Evolutionary conservation across 1,140 invertebrate species (phyloP).

Genomic region (Heliconius nattereri): DNA sequence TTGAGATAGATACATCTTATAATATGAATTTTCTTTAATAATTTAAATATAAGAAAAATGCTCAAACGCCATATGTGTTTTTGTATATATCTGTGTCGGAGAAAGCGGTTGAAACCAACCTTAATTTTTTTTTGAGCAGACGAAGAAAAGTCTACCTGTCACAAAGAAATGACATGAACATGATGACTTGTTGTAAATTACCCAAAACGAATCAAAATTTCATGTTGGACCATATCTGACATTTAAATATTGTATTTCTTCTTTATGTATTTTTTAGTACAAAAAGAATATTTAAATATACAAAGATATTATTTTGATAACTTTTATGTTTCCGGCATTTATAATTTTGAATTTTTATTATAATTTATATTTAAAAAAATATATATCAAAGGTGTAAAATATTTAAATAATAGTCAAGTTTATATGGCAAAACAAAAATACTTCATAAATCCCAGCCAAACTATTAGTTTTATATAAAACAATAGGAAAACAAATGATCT

Average conservation of each 20-base stretch:
- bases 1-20: too few species aligned
- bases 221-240: neutral
- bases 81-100: constrained; percentile 9
- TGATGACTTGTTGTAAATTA: constrained; percentile 13
- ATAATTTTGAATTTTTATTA: too few species aligned
- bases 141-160: constrained; percentile 5
- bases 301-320: too few species aligned
- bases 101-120: neutral
- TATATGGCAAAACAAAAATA: too few species aligned
- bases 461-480: constrained; percentile 22
- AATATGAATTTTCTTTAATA: too few species aligned
- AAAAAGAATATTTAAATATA: too few species aligned
- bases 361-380: too few species aligned
- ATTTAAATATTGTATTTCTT: neutral
- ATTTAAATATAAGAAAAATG: too few species aligned
- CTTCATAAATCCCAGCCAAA: neutral
- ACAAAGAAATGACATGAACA: constrained; percentile 1
- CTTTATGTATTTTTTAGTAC: too few species aligned
- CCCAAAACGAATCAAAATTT: constrained; percentile 13
- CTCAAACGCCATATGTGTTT: neutral
- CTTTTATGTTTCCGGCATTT: too few species aligned
- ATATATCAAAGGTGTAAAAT: too few species aligned
- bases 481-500: constrained; percentile 47
- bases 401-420: too few species aligned
- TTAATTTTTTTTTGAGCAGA: neutral